These are phyloP conservation scores for Monoplex corrugatus DNA, from an alignment of 2,888 invertebrate species.

Conservation along the genomic window DNA sequence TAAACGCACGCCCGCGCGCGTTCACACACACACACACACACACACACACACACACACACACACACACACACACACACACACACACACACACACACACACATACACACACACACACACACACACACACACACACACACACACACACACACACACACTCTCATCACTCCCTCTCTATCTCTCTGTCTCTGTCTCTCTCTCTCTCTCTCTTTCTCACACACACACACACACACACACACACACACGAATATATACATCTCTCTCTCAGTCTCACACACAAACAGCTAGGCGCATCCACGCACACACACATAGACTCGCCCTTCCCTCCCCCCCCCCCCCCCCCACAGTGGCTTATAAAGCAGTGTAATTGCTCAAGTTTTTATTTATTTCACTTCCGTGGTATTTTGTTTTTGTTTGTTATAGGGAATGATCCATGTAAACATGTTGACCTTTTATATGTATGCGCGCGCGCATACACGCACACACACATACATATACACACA, in stretches of 20 bases:
- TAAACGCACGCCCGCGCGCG: background rate
- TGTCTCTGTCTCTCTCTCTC: too few relatives aligned
- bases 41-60: background rate
- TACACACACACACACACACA: background rate
- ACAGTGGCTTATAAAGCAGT: background rate
- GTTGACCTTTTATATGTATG: too few relatives aligned
- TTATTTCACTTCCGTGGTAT: too few relatives aligned
- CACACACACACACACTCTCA: background rate
- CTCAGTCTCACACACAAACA: too few relatives aligned
- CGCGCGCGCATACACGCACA: background rate
- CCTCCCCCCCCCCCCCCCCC: background rate
- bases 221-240: background rate
- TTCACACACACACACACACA: background rate
- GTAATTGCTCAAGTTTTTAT: too few relatives aligned
- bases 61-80: background rate
- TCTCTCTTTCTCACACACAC: too few relatives aligned
- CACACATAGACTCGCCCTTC: too few relatives aligned
- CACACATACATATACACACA: slow-evolving; percentile 28
- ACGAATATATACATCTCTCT: background rate
- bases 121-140: background rate
- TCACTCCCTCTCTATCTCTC: too few relatives aligned
- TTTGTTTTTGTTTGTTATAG: too few relatives aligned
- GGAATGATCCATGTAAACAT: too few relatives aligned
- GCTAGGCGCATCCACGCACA: too few relatives aligned
- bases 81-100: background rate